Evolutionary conservation across 2,797 vertebrate species (phyloP).

Genomic region (Clarias platycephalus): DNA sequence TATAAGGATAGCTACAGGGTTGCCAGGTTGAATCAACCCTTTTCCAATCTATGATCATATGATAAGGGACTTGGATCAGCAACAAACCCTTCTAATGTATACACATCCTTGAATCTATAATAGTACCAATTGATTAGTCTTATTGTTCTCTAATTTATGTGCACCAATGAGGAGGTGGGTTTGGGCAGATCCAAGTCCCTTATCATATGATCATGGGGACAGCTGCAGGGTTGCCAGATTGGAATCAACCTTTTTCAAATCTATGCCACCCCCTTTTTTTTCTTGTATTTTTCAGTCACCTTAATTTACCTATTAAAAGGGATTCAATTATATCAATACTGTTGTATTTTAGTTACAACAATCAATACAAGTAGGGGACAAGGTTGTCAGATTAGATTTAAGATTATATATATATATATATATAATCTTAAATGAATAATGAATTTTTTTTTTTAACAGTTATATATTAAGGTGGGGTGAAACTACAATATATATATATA

Average conservation of each 20-base stretch:
- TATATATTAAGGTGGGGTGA: too few relatives aligned
- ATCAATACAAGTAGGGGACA: rapidly evolving
- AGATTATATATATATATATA: too few relatives aligned
- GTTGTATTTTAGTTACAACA: too few relatives aligned
- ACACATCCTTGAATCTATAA: not conserved
- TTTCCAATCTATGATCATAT: not conserved
- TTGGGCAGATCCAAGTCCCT: not conserved
- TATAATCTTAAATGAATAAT: too few relatives aligned
- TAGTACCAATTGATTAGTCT: not conserved
- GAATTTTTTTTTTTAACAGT: too few relatives aligned
- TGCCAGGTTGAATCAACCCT: not conserved
- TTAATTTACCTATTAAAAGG: not conserved
- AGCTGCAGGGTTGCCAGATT: constrained; percentile 5
- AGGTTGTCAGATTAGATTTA: not conserved
- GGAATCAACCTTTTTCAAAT: not conserved
- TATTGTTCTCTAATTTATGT: too few relatives aligned
- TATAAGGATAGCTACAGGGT: not conserved
- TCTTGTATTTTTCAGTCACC: not conserved
- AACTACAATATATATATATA: too few relatives aligned
- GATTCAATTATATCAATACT: not conserved
- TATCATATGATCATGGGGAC: not conserved
- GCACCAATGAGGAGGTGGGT: not conserved
- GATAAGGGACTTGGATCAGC: not conserved
- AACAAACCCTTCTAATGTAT: not conserved
- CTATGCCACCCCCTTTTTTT: not conserved